Evolutionary conservation across 2,888 invertebrate genomes (phyloP).

Genomic region (Ptychoptera albimana): DNA sequence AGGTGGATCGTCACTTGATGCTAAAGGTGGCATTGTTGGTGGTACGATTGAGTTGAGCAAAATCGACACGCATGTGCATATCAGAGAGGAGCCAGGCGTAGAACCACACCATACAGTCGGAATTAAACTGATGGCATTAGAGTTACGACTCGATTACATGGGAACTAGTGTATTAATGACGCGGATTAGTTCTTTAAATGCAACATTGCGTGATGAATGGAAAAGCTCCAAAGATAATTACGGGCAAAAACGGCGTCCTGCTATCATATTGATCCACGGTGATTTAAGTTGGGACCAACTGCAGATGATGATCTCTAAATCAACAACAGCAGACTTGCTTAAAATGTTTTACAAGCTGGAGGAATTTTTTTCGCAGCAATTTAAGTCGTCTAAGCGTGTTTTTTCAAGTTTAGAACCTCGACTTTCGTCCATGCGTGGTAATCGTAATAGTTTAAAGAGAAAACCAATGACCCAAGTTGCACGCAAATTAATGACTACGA

Average conservation of each 20-base stretch:
- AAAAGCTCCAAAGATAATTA: conserved; percentile 31
- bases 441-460: neutral
- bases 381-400: conserved; percentile 86
- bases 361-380: conserved; percentile 96
- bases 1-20: conserved; percentile 81
- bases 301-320: conserved; percentile 92
- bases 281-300: conserved; percentile 84
- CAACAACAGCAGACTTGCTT: conserved; percentile 88
- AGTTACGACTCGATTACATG: conserved; percentile 94
- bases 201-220: conserved; percentile 80
- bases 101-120: conserved; percentile 81
- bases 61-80: conserved; percentile 77
- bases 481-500: neutral
- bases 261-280: conserved; percentile 82
- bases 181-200: conserved; percentile 66
- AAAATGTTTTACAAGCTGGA: conserved; percentile 95
- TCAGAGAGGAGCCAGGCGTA: conserved; percentile 76
- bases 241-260: conserved; percentile 38
- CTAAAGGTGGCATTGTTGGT: conserved; percentile 94
- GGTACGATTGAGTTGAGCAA: conserved; percentile 84
- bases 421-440: conserved; percentile 8
- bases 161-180: conserved; percentile 90
- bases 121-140: conserved; percentile 66
- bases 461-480: neutral
- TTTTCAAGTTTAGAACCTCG: conserved; percentile 56